A percentile compares a stretch with the other conserved stretches of the same genome.
These are phyloP conservation scores for Megaceryle alcyon DNA, from an alignment of 2,797 vertebrate genomes.

Conservation along the genomic window DNA sequence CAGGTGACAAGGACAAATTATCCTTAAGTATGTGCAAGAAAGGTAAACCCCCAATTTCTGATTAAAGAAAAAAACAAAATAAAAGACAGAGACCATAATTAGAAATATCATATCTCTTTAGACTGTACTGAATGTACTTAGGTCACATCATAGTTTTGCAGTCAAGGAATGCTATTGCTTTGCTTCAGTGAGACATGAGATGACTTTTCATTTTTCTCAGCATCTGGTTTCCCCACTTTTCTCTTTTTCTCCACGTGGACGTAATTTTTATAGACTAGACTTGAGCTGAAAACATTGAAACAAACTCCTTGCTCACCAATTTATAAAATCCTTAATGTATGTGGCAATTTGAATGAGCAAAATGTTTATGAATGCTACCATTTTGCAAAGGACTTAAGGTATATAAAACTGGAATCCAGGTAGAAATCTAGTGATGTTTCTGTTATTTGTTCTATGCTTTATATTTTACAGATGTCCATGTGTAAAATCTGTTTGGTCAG, in stretches of 20 bases:
- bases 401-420: background rate
- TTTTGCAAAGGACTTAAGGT: background rate
- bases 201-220: background rate
- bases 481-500: background rate
- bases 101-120: background rate
- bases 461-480: background rate
- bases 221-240: background rate
- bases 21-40: background rate
- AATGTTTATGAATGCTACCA: background rate
- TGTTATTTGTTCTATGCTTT: background rate
- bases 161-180: background rate
- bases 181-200: background rate
- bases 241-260: background rate
- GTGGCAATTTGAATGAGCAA: background rate
- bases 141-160: background rate
- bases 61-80: background rate
- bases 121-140: background rate
- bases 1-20: slow-evolving; percentile 49
- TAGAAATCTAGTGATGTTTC: background rate
- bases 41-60: background rate
- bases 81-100: background rate
- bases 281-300: background rate
- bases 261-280: background rate
- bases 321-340: background rate
- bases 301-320: background rate